phyloP scores from a whole-genome alignment of 1,140 invertebrate species.

The Hyphantria cunea region DNA sequence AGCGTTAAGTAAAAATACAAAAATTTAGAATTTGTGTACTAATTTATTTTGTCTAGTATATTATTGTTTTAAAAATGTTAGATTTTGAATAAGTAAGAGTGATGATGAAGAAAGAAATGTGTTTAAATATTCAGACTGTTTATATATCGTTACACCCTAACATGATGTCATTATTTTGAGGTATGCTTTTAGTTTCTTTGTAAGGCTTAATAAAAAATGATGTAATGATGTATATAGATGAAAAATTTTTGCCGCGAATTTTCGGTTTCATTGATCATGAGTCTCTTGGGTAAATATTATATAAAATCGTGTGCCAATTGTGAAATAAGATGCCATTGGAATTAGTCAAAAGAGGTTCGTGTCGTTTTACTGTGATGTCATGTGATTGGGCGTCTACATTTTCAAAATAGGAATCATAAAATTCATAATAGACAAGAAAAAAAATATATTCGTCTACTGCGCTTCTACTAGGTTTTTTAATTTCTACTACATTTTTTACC shows the following conservation, averaged over 20 bases:
- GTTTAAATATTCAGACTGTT: not conserved
- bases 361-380: constrained; percentile 35
- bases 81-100: not conserved
- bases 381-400: constrained; percentile 31
- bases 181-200: too few relatives aligned
- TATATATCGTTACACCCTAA: too few relatives aligned
- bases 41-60: not conserved
- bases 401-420: constrained; percentile 32
- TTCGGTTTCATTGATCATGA: too few relatives aligned
- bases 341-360: not conserved
- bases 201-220: too few relatives aligned
- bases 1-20: constrained; percentile 12
- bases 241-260: too few relatives aligned
- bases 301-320: too few relatives aligned
- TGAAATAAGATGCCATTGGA: too few relatives aligned
- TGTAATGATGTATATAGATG: too few relatives aligned
- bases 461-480: constrained; percentile 52
- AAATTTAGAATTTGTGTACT: constrained; percentile 13
- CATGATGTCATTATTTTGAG: too few relatives aligned
- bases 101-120: constrained; percentile 7
- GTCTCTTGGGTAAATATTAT: too few relatives aligned
- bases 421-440: constrained; percentile 54
- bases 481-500: constrained; percentile 57
- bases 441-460: constrained; percentile 60
- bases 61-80: not conserved